Evolutionary conservation across 2,797 vertebrate species (phyloP), one percentile per base, ranked within the genome.

Genomic region (Sphenopsis melanotis): DNA sequence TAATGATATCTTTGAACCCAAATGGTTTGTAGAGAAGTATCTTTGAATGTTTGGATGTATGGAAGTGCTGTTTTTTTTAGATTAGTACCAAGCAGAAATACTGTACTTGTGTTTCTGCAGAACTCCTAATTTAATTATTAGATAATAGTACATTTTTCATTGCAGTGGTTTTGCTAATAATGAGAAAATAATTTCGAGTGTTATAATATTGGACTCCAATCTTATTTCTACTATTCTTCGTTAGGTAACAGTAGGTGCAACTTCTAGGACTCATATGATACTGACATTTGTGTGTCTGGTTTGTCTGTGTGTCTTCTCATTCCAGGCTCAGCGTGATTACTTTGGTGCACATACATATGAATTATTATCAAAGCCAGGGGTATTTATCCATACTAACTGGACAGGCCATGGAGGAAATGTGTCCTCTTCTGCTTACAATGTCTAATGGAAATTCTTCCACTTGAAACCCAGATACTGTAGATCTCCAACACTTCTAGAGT

Each of bases 271-370:
- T 87, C 2, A 0, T 29, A 5, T 22, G 44, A 4, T 50, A 42
- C 3, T 81, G 71, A 53, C 75, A 32, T 24, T 72, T 23, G 23
- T 9, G 18, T 79, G 14, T 37, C 34, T 88, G 0, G 7, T 63
- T 29, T 85, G 30, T 92, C 29, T 53, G 32, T 88, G 81, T 94
- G 84, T 83, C n/a, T n/a, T 87, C 69, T 26, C 64, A 12, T 81
- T 83, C 23, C 63, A 99, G 99, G 99, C 99, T 41, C 99, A 99
- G 97, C 98, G 99, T 16, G 99, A 99, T 95, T 99, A 99, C 97
- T 99, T 99, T 16, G 99, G 99, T 61, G 99, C 99, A 7, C 99
- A 99, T 90, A 99, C 99, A 0, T 99, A 99, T 0, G 99, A 99
- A 89, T 98, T 99, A 18, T 96, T 99, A 46, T 98, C 98, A 14